phyloP scores from a whole-genome alignment of 2,888 invertebrate species.

The Torymus aiolomorphi region DNA sequence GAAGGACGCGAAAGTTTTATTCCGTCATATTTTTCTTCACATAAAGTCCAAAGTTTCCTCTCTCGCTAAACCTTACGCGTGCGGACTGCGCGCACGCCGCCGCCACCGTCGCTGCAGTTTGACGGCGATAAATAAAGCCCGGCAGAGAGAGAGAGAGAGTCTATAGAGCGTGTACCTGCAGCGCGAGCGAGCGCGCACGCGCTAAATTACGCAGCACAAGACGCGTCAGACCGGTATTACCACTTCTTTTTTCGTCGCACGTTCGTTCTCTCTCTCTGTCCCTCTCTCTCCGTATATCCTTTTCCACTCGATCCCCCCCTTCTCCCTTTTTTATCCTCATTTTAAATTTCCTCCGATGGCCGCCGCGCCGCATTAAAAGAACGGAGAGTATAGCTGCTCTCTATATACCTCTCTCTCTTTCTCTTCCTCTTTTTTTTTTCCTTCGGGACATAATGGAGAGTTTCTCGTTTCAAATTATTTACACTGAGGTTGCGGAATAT shows the following conservation, averaged over 20 bases:
- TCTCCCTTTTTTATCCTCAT: neutral
- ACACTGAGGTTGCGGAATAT: conserved; percentile 50
- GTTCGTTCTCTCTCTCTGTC: conserved; percentile 10
- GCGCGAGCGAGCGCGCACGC: neutral
- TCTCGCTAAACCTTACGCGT: neutral
- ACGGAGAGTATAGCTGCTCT: conserved; percentile 2
- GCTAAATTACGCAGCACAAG: conserved; percentile 57
- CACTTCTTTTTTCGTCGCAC: conserved; percentile 34
- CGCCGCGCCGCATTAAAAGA: conserved; percentile 35
- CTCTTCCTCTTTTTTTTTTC: neutral
- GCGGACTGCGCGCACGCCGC: neutral
- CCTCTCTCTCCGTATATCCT: conserved; percentile 16
- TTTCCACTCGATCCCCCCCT: neutral
- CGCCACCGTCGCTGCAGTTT: conserved; percentile 37
- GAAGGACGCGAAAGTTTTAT: conserved; percentile 51
- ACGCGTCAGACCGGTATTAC: conserved; percentile 59
- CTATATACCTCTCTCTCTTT: neutral
- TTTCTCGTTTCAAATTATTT: conserved; percentile 57
- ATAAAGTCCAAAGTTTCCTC: conserved; percentile 32
- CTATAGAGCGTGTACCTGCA: conserved; percentile 9
- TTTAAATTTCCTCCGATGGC: neutral
- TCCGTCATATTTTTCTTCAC: conserved; percentile 52
- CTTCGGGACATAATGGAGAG: conserved; percentile 45
- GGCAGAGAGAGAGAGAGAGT: too few species aligned
- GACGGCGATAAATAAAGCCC: conserved; percentile 55